phyloP scores from a whole-genome alignment of 2,888 invertebrate genomes.

The Erebia ligea region DNA sequence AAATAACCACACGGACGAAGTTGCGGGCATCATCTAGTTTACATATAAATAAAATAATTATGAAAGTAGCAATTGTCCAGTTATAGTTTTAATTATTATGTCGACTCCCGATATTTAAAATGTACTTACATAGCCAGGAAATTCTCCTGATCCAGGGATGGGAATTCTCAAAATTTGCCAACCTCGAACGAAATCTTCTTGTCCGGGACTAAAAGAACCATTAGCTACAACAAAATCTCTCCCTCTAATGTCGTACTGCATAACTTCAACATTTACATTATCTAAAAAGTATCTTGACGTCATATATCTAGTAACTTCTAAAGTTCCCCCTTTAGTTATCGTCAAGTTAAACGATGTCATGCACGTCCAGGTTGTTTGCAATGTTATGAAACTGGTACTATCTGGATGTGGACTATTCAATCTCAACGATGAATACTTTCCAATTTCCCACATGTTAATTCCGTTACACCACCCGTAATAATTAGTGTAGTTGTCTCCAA shows the following conservation, averaged over 20 bases:
- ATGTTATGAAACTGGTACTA: slow-evolving; percentile 50
- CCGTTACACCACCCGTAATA: slow-evolving; percentile 45
- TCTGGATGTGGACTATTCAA: slow-evolving; percentile 46
- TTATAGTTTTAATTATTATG: too few relatives aligned
- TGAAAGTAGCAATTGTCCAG: too few relatives aligned
- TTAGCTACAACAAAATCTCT: slow-evolving; percentile 41
- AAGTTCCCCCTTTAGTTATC: slow-evolving; percentile 49
- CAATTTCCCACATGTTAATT: slow-evolving; percentile 50
- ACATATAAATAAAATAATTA: too few relatives aligned
- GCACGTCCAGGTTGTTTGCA: slow-evolving; percentile 49
- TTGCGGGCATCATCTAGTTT: too few relatives aligned
- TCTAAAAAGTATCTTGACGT: neutral
- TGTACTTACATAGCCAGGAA: slow-evolving; percentile 55
- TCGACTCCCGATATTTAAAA: too few relatives aligned
- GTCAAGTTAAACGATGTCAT: slow-evolving; percentile 51
- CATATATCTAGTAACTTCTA: slow-evolving; percentile 42
- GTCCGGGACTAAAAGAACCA: slow-evolving; percentile 15
- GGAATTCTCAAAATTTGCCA: slow-evolving; percentile 46
- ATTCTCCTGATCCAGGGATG: slow-evolving; percentile 39
- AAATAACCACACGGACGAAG: too few relatives aligned
- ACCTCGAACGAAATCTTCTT: slow-evolving; percentile 42
- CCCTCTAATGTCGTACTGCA: slow-evolving; percentile 36
- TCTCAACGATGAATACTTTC: slow-evolving; percentile 46
- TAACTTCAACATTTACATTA: neutral
- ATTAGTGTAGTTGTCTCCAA: slow-evolving; percentile 44